Evolutionary conservation across 1,140 invertebrate species (phyloP).

Genomic region (Dinoponera quadriceps): DNA sequence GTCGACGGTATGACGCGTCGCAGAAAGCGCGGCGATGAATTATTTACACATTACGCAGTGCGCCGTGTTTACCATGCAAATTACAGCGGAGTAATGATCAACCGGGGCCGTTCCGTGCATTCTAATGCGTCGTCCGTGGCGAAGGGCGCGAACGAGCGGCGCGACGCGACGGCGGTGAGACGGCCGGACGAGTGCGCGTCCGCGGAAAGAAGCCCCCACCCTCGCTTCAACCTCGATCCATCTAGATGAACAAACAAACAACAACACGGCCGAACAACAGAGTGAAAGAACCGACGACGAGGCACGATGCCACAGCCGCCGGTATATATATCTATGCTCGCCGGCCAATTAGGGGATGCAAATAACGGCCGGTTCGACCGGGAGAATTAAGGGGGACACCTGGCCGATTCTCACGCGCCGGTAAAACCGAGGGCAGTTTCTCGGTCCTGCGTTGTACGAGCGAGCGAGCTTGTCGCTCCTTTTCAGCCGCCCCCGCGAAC

Average conservation of each 20-base stretch:
- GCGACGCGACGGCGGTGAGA: not conserved
- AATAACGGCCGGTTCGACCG: not conserved
- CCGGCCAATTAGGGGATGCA: conserved; percentile 27
- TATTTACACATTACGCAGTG: conserved; percentile 18
- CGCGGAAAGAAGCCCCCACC: not conserved
- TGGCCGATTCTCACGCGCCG: not conserved
- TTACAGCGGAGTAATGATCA: conserved; percentile 39
- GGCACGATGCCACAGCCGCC: not conserved
- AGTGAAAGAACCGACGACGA: not conserved
- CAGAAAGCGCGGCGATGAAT: conserved; percentile 8
- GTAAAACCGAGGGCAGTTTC: no score
- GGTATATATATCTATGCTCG: not conserved
- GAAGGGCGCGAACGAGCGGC: no score
- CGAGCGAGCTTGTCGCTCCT: not conserved
- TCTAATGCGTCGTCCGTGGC: not conserved
- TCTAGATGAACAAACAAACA: not conserved
- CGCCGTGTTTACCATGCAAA: conserved; percentile 21
- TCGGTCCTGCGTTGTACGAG: no score
- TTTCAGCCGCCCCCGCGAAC: no score
- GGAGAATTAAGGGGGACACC: conserved; percentile 13
- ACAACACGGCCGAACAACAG: not conserved
- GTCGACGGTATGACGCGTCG: no score
- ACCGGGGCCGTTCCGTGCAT: conserved; percentile 7
- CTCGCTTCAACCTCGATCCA: not conserved
- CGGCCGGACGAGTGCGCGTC: no score